Conservation (phyloP, 2,888 invertebrate genomes). For the Imbricaverruca yamaguchii region DNA sequence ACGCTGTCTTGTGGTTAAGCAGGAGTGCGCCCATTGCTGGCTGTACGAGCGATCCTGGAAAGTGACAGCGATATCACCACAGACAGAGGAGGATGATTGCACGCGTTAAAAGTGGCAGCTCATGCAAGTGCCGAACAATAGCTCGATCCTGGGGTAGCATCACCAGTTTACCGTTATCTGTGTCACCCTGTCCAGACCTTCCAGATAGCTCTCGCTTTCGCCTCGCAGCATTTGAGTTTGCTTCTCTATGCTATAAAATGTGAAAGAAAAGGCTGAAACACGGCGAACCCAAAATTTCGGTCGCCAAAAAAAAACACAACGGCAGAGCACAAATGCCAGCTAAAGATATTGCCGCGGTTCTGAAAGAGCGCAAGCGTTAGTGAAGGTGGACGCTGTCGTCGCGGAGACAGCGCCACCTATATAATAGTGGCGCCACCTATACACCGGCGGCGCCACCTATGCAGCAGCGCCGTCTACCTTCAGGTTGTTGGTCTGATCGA, state of each 20-base stretch:
- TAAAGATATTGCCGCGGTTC: background rate
- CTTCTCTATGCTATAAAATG: background rate
- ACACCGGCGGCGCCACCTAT: no score
- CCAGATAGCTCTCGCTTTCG: background rate
- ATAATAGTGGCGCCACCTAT: no score
- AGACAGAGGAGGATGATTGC: no score
- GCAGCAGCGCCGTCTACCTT: background rate
- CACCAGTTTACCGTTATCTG: background rate
- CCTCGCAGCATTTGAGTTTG: background rate
- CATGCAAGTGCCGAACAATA: no score
- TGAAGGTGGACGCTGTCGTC: background rate
- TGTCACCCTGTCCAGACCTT: background rate
- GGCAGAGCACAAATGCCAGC: background rate
- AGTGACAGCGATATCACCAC: no score
- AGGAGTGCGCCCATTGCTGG: no score
- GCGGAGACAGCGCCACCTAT: background rate
- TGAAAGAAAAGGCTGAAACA: background rate
- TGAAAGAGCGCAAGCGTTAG: background rate
- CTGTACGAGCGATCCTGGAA: no score
- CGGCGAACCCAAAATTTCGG: background rate
- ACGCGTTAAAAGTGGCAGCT: no score
- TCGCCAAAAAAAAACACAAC: background rate
- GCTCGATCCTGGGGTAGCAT: background rate
- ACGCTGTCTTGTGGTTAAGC: no score
- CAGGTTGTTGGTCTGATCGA: constrained; percentile 13